phyloP scores from a whole-genome alignment of 92 coral and sea anemone genomes.

The Epizoanthus scotinus region DNA sequence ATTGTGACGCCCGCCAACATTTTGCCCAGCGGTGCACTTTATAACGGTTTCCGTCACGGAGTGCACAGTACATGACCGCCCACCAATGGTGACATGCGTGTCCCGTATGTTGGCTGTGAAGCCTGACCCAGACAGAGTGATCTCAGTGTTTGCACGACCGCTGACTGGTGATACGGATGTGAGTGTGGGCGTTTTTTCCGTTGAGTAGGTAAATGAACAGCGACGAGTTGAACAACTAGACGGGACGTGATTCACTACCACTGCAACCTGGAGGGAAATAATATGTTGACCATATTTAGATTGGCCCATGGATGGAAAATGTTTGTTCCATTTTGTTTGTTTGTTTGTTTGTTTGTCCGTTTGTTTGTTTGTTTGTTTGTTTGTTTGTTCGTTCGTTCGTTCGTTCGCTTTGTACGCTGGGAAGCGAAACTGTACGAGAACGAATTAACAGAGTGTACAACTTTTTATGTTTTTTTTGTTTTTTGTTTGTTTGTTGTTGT shows the following conservation, averaged over 20 bases:
- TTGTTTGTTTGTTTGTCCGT: too few species aligned
- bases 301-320: too few species aligned
- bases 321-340: too few species aligned
- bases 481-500: too few species aligned
- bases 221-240: constrained; percentile 72
- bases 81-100: constrained; percentile 72
- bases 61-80: constrained; percentile 58
- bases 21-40: constrained; percentile 60
- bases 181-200: constrained; percentile 60
- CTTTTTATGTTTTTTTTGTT: too few species aligned
- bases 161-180: constrained; percentile 49
- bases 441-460: too few species aligned
- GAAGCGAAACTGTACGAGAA: too few species aligned
- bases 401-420: too few species aligned
- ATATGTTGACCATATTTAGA: too few species aligned
- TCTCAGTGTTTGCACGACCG: constrained; percentile 56
- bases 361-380: too few species aligned
- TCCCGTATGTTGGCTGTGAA: constrained; percentile 58
- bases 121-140: constrained; percentile 74
- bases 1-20: constrained; percentile 52
- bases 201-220: constrained; percentile 64
- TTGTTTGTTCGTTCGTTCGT: too few species aligned
- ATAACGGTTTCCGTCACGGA: constrained; percentile 51
- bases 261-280: constrained; percentile 59
- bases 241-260: constrained; percentile 59